Conservation (phyloP, 37 sponge, comb jelly and placozoan species). For the Bolinopsis microptera region DNA sequence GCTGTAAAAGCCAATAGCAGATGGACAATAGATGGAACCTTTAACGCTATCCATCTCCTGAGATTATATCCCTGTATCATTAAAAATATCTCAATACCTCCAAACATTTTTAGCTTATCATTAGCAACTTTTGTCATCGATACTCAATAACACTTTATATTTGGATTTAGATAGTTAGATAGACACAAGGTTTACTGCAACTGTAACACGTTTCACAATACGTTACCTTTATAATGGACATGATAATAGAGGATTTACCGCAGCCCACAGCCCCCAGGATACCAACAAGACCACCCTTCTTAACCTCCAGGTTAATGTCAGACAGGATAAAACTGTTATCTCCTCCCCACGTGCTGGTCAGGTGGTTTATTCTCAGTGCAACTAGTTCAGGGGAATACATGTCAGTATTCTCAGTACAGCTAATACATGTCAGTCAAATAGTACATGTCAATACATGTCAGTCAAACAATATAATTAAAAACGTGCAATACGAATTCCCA, state of each 20-base stretch:
- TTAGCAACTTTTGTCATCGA: neutral
- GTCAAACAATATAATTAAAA: too few relatives aligned
- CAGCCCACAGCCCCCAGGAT: neutral
- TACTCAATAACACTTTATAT: too few relatives aligned
- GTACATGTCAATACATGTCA: too few relatives aligned
- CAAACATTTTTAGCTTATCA: neutral
- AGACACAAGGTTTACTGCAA: too few relatives aligned
- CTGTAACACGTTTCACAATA: too few relatives aligned
- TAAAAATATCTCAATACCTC: neutral
- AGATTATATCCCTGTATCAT: too few relatives aligned
- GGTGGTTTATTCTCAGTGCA: neutral
- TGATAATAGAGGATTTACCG: constrained; percentile 35
- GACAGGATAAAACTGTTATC: constrained; percentile 31
- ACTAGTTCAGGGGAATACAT: too few relatives aligned
- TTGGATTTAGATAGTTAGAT: too few relatives aligned
- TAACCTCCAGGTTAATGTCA: neutral
- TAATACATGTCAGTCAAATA: too few relatives aligned
- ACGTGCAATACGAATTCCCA: too few relatives aligned
- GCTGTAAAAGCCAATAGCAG: constrained; percentile 23
- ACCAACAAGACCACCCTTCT: neutral
- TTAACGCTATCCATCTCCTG: constrained; percentile 37
- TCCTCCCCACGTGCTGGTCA: constrained; percentile 43
- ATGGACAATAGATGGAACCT: neutral
- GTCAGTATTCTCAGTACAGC: too few relatives aligned
- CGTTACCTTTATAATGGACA: neutral